Base-by-base conservation (phyloP, 2,888 invertebrate genomes). In the Campopleginae sp. region DNA sequence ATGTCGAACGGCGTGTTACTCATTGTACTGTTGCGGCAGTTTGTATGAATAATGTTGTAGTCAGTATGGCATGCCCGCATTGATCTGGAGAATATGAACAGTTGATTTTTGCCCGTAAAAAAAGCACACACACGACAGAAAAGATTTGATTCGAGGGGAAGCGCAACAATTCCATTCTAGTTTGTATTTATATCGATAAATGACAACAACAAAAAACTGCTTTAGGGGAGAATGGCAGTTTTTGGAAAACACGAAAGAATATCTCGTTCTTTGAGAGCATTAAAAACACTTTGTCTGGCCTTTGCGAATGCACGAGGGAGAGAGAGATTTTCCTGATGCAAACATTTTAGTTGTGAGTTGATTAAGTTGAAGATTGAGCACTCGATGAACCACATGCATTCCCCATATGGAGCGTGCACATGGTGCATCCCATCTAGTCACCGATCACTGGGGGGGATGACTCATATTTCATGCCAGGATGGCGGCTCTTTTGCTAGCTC, bases 61-160 rank as follows among this genome's bases (percentile, higher is more conserved):
- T 51, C n/a, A n/a, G 48, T 51, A 51, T 51, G 48, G 48, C n/a
- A 48, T n/a, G n/a, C 46, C 48, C 48, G n/a, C 48, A 51, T 51
- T 51, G 48, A 51, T n/a, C 19, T 51, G 48, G 19, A n/a, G 48
- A 51, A n/a, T 51, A 2, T n/a, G 48, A n/a, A 51, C 48, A n/a
- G n/a, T 51, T 51, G n/a, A 51, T 51, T 51, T 51, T 51, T n/a
- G 48, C 7, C 6, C 7, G 48, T 19, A 6, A 7, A 51, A 48
- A 48, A 48, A 48, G n/a, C 38, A 10, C 38, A 38, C 38, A 8
- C 38, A 48, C 46, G n/a, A 48, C 17, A 48, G n/a, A 51, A 51
- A 51, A n/a, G 48, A n/a, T n/a, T 19, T n/a, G 2, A n/a, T 51
- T n/a, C n/a, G 48, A 51, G n/a, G 48, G 48, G 48, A 7, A 51